Percentiles rank a stretch among this genome's conserved stretches.
Conservation (phyloP, 1,140 invertebrate genomes). For the Sarcophaga bullata region DNA sequence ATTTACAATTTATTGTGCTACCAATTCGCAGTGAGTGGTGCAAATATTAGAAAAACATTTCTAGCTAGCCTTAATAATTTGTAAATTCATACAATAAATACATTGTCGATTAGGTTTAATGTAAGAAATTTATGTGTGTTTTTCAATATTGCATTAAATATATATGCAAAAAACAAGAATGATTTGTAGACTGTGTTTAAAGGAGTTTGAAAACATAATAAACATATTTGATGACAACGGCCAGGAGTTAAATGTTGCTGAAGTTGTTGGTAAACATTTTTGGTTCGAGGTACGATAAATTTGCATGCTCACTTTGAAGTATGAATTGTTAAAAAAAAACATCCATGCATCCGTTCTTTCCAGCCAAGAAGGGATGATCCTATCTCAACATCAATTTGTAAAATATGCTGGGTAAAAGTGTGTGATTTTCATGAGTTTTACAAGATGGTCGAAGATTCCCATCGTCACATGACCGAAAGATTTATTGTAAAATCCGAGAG, state of each 20-base stretch:
- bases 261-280: constrained; percentile 27
- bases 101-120: not conserved
- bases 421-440: constrained; percentile 61
- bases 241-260: constrained; percentile 22
- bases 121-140: not conserved
- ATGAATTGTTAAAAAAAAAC: not conserved
- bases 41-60: not conserved
- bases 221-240: constrained; percentile 48
- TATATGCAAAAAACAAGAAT: constrained; percentile 50
- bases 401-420: constrained; percentile 58
- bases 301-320: no score
- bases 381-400: constrained; percentile 33
- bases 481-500: constrained; percentile 32
- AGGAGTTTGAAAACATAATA: constrained; percentile 54
- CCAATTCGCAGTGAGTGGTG: not conserved
- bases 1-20: constrained; percentile 22
- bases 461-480: constrained; percentile 45
- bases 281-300: constrained; percentile 34
- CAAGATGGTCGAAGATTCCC: constrained; percentile 57
- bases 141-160: not conserved
- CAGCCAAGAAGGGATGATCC: constrained; percentile 24
- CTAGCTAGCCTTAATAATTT: not conserved
- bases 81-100: no score
- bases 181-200: constrained; percentile 63
- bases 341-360: not conserved